Conservation (phyloP, 2,797 vertebrate species). For the Gila robusta region DNA sequence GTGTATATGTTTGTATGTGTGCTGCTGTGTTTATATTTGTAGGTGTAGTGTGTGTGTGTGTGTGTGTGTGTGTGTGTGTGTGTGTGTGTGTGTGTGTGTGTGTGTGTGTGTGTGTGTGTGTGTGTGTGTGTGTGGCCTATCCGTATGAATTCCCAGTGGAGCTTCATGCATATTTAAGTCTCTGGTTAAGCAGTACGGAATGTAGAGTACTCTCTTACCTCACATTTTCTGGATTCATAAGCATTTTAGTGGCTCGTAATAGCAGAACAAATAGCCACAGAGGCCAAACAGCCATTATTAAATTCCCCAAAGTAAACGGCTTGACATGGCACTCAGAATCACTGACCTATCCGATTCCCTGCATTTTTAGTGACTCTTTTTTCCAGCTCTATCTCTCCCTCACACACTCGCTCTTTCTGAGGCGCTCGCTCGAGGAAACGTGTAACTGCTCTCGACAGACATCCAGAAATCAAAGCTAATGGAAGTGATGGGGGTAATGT, state of each 20-base stretch:
- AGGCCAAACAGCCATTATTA: slow-evolving; percentile 72
- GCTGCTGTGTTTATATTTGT: neutral
- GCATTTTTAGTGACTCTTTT: slow-evolving; percentile 53
- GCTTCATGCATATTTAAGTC: slow-evolving; percentile 69
- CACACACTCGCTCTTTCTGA: slow-evolving; percentile 42
- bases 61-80: slow-evolving; percentile 39
- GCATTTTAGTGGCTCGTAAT: slow-evolving; percentile 68
- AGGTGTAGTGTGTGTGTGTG: slow-evolving; percentile 18
- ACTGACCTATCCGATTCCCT: slow-evolving; percentile 65
- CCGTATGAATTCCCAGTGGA: slow-evolving; percentile 55
- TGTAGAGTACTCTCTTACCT: slow-evolving; percentile 64
- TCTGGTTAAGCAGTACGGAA: slow-evolving; percentile 66
- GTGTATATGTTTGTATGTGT: slow-evolving; percentile 14
- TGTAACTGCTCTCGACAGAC: slow-evolving; percentile 68
- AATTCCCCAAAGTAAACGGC: slow-evolving; percentile 68
- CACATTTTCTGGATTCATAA: slow-evolving; percentile 69
- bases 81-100: slow-evolving; percentile 29
- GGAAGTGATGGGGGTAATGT: slow-evolving; percentile 73
- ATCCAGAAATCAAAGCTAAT: slow-evolving; percentile 73
- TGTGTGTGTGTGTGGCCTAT: slow-evolving; percentile 52
- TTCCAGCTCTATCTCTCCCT: slow-evolving; percentile 11
- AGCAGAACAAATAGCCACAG: slow-evolving; percentile 69
- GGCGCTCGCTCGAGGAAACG: slow-evolving; percentile 62
- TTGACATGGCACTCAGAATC: slow-evolving; percentile 61
- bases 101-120: slow-evolving; percentile 32